phyloP scores from a whole-genome alignment of 2,888 invertebrate species.

The Megamerina dolium region DNA sequence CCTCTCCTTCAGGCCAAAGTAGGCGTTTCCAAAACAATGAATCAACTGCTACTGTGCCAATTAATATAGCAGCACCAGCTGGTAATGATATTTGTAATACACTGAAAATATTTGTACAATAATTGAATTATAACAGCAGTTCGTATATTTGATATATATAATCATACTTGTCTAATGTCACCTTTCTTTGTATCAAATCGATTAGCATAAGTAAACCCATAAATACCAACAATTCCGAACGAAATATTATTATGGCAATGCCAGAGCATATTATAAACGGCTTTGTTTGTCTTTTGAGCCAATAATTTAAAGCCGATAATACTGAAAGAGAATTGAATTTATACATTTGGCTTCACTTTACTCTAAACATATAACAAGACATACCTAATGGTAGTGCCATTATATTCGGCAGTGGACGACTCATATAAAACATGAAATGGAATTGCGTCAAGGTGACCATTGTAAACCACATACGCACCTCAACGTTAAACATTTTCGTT shows the following conservation, averaged over 20 bases:
- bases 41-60: slow-evolving; percentile 73
- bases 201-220: slow-evolving; percentile 79
- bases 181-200: slow-evolving; percentile 67
- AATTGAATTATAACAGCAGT: not conserved
- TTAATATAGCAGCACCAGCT: slow-evolving; percentile 62
- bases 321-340: slow-evolving; percentile 61
- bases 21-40: slow-evolving; percentile 87
- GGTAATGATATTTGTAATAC: slow-evolving; percentile 67
- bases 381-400: slow-evolving; percentile 89
- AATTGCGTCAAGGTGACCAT: slow-evolving; percentile 87
- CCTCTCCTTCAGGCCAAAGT: slow-evolving; percentile 97
- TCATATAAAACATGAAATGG: slow-evolving; percentile 96
- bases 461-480: slow-evolving; percentile 76
- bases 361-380: too few relatives aligned
- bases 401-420: slow-evolving; percentile 89
- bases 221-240: slow-evolving; percentile 81
- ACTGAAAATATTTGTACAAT: slow-evolving; percentile 48
- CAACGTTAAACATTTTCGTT: slow-evolving; percentile 68
- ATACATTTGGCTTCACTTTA: too few relatives aligned
- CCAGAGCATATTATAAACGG: slow-evolving; percentile 80
- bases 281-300: slow-evolving; percentile 71
- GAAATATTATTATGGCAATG: slow-evolving; percentile 80
- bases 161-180: slow-evolving; percentile 60
- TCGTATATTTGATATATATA: not conserved
- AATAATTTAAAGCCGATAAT: slow-evolving; percentile 74